phyloP scores from a whole-genome alignment of 2,888 invertebrate genomes.

The Cremastinae sp. region DNA sequence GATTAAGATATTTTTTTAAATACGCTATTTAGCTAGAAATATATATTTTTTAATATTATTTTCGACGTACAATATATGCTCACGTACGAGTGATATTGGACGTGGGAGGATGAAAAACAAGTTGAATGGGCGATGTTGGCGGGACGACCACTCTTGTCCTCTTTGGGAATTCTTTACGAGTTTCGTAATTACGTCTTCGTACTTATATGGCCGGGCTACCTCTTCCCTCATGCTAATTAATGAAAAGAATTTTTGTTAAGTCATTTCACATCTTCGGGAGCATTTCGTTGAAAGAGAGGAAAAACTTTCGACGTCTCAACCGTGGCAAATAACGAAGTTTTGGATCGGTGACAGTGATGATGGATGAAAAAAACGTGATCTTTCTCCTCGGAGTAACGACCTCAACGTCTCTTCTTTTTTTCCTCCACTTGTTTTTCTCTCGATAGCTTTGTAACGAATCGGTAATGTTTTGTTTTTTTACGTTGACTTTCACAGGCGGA shows the following conservation, averaged over 20 bases:
- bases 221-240: slow-evolving; percentile 42
- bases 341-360: slow-evolving; percentile 13
- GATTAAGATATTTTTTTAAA: too few species aligned
- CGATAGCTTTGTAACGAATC: not conserved
- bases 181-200: slow-evolving; percentile 48
- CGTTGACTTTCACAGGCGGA: too few species aligned
- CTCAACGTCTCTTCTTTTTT: slow-evolving; percentile 1
- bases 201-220: slow-evolving; percentile 26
- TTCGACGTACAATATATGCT: not conserved
- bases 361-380: slow-evolving; percentile 18
- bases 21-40: too few species aligned
- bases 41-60: slow-evolving; percentile 34
- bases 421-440: not conserved
- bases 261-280: slow-evolving; percentile 15
- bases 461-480: too few species aligned
- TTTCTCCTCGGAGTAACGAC: not conserved
- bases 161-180: slow-evolving; percentile 42
- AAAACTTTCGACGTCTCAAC: slow-evolving; percentile 2
- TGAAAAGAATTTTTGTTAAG: slow-evolving; percentile 36
- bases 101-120: slow-evolving; percentile 53
- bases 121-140: slow-evolving; percentile 51
- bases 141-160: slow-evolving; percentile 31
- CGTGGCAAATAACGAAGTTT: not conserved
- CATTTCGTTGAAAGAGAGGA: slow-evolving; percentile 24
- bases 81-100: slow-evolving; percentile 1